phyloP scores from a whole-genome alignment of 1,140 invertebrate genomes.

The Drosophila triauraria region DNA sequence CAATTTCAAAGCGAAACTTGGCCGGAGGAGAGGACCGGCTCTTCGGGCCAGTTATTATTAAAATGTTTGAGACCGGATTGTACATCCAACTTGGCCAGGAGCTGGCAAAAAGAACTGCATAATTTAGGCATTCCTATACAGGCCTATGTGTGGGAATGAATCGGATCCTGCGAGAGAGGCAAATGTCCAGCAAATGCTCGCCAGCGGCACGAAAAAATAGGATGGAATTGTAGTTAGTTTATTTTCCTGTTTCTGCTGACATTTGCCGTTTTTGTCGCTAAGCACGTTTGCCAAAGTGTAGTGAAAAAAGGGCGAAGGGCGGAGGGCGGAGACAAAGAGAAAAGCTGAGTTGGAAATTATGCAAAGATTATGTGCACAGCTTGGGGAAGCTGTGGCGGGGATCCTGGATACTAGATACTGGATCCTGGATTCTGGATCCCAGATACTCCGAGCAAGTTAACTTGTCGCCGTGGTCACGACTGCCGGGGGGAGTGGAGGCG shows the following conservation, averaged over 20 bases:
- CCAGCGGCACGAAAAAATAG: conserved; percentile 15
- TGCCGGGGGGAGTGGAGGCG: conserved; percentile 10
- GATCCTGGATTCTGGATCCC: conserved; percentile 15
- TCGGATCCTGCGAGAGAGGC: conserved; percentile 28
- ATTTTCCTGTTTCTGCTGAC: conserved; percentile 66
- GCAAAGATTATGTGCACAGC: conserved; percentile 77
- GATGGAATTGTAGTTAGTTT: conserved; percentile 50
- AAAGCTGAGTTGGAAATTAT: conserved; percentile 68
- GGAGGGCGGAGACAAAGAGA: conserved; percentile 4
- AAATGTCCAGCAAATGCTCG: conserved; percentile 42
- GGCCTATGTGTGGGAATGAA: conserved; percentile 39
- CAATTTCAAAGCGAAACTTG: conserved; percentile 69
- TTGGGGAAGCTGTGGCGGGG: conserved; percentile 22
- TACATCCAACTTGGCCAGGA: background rate
- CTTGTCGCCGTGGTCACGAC: conserved; percentile 47
- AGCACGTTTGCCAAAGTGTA: conserved; percentile 27
- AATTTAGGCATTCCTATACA: conserved; percentile 45
- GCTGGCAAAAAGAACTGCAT: conserved; percentile 33
- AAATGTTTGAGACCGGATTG: conserved; percentile 13
- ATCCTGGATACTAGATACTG: conserved; percentile 24
- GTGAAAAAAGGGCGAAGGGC: conserved; percentile 14
- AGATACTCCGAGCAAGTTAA: conserved; percentile 45
- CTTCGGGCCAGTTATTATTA: conserved; percentile 35
- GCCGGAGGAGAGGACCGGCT: conserved; percentile 1
- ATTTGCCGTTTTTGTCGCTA: conserved; percentile 64